Conservation (phyloP, 2,888 invertebrate genomes). For the Melolontha melolontha region DNA sequence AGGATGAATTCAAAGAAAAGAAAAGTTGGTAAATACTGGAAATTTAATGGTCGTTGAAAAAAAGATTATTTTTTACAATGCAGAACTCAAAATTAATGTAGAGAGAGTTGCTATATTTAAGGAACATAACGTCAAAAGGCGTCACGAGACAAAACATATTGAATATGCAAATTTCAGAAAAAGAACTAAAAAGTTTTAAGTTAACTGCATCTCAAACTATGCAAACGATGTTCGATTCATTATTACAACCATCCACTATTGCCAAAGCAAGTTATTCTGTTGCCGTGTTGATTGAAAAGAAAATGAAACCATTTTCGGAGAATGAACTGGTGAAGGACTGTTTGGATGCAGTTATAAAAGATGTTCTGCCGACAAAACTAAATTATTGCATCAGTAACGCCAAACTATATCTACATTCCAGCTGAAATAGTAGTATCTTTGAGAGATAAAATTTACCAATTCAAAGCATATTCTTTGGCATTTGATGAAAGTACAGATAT, state of each 20-base stretch:
- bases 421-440: background rate
- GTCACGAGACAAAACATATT: constrained; percentile 27
- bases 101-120: constrained; percentile 17
- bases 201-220: constrained; percentile 7
- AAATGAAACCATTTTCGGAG: constrained; percentile 7
- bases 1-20: no score
- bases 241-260: constrained; percentile 1
- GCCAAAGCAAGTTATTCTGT: constrained; percentile 22
- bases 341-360: no score
- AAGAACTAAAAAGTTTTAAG: no score
- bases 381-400: no score
- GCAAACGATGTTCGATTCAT: no score
- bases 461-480: constrained; percentile 25
- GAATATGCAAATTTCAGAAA: no score
- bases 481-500: background rate
- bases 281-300: constrained; percentile 13
- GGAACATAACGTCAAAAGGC: constrained; percentile 25
- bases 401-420: no score
- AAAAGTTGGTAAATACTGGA: constrained; percentile 12
- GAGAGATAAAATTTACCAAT: constrained; percentile 19
- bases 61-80: constrained; percentile 13
- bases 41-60: constrained; percentile 9
- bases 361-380: no score
- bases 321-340: no score
- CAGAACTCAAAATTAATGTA: constrained; percentile 30